phyloP scores from a whole-genome alignment of 2,888 invertebrate species.

The Sinodicranocentrus sp. region DNA sequence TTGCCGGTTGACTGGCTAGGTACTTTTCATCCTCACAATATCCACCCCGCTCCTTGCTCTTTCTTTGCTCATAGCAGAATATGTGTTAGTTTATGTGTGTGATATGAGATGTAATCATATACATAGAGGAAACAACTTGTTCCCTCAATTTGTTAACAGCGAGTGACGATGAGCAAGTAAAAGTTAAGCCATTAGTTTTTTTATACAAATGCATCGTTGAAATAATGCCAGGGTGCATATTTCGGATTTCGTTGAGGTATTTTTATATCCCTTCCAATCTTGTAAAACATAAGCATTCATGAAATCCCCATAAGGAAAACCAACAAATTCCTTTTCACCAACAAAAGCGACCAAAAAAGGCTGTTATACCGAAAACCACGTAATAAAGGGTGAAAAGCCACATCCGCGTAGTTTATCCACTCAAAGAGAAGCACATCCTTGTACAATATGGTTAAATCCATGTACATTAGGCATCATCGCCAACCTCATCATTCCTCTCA shows the following conservation, averaged over 20 bases:
- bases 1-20: not conserved
- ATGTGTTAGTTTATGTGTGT: not conserved
- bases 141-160: conserved; percentile 28
- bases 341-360: conserved; percentile 19
- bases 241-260: too few species aligned
- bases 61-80: not conserved
- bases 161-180: conserved; percentile 4
- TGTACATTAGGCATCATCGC: too few species aligned
- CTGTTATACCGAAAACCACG: conserved; percentile 25
- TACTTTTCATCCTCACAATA: not conserved
- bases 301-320: not conserved
- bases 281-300: conserved; percentile 9
- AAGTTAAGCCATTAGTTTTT: not conserved
- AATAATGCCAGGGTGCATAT: too few species aligned
- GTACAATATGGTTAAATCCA: too few species aligned
- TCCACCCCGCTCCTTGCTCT: too few species aligned
- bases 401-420: conserved; percentile 26
- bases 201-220: too few species aligned
- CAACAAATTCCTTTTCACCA: conserved; percentile 9
- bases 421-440: not conserved
- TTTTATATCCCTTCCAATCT: not conserved
- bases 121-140: conserved; percentile 12
- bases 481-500: too few species aligned
- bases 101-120: not conserved
- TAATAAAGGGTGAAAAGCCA: conserved; percentile 38